Evolutionary conservation across 2,888 invertebrate species (phyloP).

Genomic region (Leptopilina myrica): DNA sequence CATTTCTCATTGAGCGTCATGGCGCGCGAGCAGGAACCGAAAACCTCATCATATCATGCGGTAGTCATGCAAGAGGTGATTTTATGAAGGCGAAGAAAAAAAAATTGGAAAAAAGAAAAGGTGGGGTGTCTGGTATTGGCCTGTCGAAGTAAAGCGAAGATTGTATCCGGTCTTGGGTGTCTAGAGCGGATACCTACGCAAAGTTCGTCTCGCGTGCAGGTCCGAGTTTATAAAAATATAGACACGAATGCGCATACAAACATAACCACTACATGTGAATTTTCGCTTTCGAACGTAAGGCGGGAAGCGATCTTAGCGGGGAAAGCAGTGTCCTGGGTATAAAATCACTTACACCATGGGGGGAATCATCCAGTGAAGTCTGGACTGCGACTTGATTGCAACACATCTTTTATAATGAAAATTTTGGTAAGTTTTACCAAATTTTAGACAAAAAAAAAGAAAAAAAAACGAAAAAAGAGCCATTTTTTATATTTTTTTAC

Average conservation of each 20-base stretch:
- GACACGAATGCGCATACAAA: conserved; percentile 48
- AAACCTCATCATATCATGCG: conserved; percentile 33
- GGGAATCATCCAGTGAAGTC: conserved; percentile 75
- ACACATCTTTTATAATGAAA: conserved; percentile 68
- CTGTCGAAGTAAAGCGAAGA: conserved; percentile 51
- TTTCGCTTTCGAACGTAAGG: conserved; percentile 72
- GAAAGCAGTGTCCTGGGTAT: conserved; percentile 74
- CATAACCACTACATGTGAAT: conserved; percentile 61
- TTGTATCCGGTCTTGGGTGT: conserved; percentile 51
- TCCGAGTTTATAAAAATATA: conserved; percentile 59
- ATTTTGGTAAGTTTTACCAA: conserved; percentile 69
- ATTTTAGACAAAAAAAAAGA: background rate
- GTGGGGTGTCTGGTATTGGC: conserved; percentile 45
- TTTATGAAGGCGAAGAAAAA: conserved; percentile 39
- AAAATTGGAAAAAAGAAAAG: background rate
- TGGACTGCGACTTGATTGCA: conserved; percentile 68
- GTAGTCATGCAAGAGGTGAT: conserved; percentile 56
- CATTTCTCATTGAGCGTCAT: conserved; percentile 11
- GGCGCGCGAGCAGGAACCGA: conserved; percentile 16
- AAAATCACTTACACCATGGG: conserved; percentile 70
- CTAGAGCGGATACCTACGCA: conserved; percentile 51
- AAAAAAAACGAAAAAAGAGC: background rate
- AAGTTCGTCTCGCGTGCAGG: conserved; percentile 50
- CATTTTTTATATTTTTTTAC: background rate
- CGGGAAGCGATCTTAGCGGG: conserved; percentile 65